phyloP scores from a whole-genome alignment of 2,888 invertebrate genomes.

The Limnephilus rhombicus region DNA sequence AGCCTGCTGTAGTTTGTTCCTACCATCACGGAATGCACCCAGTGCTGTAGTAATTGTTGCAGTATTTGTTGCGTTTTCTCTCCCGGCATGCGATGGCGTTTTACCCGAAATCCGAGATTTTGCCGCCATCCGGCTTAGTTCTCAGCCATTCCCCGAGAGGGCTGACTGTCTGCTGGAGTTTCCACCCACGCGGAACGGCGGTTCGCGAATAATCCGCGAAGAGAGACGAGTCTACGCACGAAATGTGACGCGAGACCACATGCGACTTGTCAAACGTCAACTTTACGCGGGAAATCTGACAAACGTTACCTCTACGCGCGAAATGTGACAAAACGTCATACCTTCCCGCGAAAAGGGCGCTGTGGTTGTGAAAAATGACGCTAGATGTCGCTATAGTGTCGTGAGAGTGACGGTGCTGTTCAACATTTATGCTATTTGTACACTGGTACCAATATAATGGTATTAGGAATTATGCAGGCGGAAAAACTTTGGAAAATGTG shows the following conservation, averaged over 20 bases:
- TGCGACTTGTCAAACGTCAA: not conserved
- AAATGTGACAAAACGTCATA: not conserved
- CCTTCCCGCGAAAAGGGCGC: not conserved
- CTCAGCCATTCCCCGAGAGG: slow-evolving; percentile 55
- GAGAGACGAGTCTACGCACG: slow-evolving; percentile 16
- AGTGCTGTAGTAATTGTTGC: slow-evolving; percentile 24
- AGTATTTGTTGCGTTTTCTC: slow-evolving; percentile 52
- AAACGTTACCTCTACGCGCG: not conserved
- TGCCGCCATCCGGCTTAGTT: slow-evolving; percentile 50
- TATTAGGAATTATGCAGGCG: not conserved
- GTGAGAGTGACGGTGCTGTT: not conserved
- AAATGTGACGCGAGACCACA: slow-evolving; percentile 14
- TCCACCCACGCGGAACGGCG: slow-evolving; percentile 24
- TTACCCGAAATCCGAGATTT: slow-evolving; percentile 57
- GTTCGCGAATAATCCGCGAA: slow-evolving; percentile 8
- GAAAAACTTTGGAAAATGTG: no score
- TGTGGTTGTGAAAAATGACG: not conserved
- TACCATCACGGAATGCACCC: slow-evolving; percentile 50
- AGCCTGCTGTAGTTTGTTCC: not conserved
- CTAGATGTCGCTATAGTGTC: slow-evolving; percentile 28
- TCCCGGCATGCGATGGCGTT: slow-evolving; percentile 31
- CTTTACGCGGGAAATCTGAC: not conserved
- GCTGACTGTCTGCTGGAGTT: not conserved
- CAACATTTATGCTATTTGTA: not conserved
- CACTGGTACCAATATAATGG: not conserved